Evolutionary conservation across 2,797 vertebrate genomes (phyloP), one percentile per base, ranked within the genome.

Genomic region (Rhynchonycteris naso): DNA sequence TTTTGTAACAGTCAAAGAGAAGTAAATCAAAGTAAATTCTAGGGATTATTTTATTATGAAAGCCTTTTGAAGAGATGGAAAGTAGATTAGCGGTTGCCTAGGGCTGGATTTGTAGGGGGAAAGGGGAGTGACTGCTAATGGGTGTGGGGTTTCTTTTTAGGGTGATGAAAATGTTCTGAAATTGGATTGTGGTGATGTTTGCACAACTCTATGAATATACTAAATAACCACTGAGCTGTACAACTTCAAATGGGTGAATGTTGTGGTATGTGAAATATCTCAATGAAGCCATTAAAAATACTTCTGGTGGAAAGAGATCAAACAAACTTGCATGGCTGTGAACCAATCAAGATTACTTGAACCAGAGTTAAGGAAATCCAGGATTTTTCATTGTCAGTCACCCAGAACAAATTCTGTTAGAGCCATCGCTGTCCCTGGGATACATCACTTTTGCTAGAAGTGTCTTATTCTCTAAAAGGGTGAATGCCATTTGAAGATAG

Each of bases 1-100:
- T 93, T 68, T 90, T 82, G 24, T 56, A 84, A 93, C 84, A 85
- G 74, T 28, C 87, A 88, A 90, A 35, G 35, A 91, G 83, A 90
- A 30, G 86, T 74, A 79, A 96, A 81, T 35, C 91, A 93, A 95
- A 95, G 85, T 95, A 87, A 97, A 81, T 71, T 88, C 88, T 87
- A 16, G 18, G 74, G 84, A 94, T 96, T 97, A 72, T 66, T 95
- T 95, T 91, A 75, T 68, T 75, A 83, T 54, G 88, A 87, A 96
- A 85, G 81, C 82, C 69, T 90, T 85, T 89, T 86, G 85, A 91
- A 95, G 69, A 93, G 75, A 33, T 47, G 65, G 84, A 95, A 94
- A 95, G 95, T 88, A 93, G 94, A 93, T 97, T 94, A 95, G 74
- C 56, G 80, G 88, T 82, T 90, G 78, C 93, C 94, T 85, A 59